These are phyloP conservation scores for Epiblema foenella DNA, from an alignment of 2,888 invertebrate genomes.

Conservation along the genomic window DNA sequence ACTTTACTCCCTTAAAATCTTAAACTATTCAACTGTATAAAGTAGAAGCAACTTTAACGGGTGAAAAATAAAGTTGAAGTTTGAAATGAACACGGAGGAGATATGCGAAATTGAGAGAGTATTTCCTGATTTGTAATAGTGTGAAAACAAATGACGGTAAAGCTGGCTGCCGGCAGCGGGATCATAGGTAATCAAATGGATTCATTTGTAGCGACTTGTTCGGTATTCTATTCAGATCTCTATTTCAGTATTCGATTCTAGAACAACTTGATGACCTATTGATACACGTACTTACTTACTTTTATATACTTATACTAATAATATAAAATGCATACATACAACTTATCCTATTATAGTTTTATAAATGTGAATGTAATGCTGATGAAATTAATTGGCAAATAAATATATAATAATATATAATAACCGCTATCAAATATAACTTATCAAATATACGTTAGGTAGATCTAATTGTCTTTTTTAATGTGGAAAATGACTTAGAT, in stretches of 20 bases:
- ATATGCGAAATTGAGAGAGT: constrained; percentile 7
- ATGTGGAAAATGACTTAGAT: no score
- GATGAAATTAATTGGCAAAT: not conserved
- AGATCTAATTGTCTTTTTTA: no score
- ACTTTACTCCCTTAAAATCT: not conserved
- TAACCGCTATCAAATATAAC: no score
- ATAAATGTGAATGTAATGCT: not conserved
- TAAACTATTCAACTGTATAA: not conserved
- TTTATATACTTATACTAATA: no score
- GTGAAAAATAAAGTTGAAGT: not conserved
- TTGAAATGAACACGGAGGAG: not conserved
- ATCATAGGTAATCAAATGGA: constrained; percentile 61
- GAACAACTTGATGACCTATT: constrained; percentile 4
- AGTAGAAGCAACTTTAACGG: not conserved
- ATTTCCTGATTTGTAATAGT: constrained; percentile 13
- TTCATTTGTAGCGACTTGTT: constrained; percentile 54
- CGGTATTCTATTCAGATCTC: constrained; percentile 29
- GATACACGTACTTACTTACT: not conserved
- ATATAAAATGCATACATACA: no score
- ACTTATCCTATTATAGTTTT: no score
- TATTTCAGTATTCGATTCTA: constrained; percentile 19
- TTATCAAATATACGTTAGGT: no score
- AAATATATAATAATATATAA: no score
- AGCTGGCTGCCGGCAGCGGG: constrained; percentile 47
- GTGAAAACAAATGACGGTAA: constrained; percentile 28